Evolutionary conservation across 2,113 vertebrate genomes (phyloP).

Genomic region (human (Homo sapiens)): DNA sequence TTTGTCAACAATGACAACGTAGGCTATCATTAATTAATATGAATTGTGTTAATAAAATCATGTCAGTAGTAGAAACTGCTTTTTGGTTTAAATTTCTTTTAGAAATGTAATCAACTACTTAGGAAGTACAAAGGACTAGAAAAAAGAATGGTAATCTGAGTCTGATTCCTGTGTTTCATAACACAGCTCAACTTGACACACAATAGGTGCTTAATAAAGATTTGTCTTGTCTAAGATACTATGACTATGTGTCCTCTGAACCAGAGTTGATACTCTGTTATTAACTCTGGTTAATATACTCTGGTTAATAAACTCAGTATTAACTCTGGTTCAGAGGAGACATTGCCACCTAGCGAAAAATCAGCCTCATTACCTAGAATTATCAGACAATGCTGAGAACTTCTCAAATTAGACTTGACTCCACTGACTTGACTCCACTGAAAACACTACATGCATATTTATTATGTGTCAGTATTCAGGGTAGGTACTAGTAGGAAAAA

Average conservation of each 20-base stretch:
- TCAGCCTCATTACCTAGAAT: conserved; percentile 9
- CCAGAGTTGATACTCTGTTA: neutral
- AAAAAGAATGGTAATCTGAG: neutral
- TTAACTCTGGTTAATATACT: too few relatives aligned
- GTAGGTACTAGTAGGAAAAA: neutral
- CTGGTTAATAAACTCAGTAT: too few relatives aligned
- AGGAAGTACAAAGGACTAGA: neutral
- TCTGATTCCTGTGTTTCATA: neutral
- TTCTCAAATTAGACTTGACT: conserved; percentile 9
- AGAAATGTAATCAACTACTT: conserved; percentile 26
- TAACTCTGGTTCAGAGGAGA: conserved; percentile 24
- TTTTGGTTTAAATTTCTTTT: neutral
- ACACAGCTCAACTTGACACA: neutral
- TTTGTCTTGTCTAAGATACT: neutral
- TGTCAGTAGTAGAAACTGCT: neutral
- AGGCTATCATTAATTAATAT: neutral
- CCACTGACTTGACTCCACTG: neutral
- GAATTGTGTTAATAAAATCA: conserved; percentile 33
- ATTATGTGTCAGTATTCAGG: neutral
- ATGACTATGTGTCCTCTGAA: too few relatives aligned
- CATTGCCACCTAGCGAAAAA: conserved; percentile 70
- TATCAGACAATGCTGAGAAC: neutral
- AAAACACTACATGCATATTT: neutral
- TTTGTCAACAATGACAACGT: neutral
- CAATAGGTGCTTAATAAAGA: neutral